These are phyloP conservation scores for Geotrypetes seraphini DNA, from an alignment of 2,797 vertebrate genomes.

Conservation along the genomic window DNA sequence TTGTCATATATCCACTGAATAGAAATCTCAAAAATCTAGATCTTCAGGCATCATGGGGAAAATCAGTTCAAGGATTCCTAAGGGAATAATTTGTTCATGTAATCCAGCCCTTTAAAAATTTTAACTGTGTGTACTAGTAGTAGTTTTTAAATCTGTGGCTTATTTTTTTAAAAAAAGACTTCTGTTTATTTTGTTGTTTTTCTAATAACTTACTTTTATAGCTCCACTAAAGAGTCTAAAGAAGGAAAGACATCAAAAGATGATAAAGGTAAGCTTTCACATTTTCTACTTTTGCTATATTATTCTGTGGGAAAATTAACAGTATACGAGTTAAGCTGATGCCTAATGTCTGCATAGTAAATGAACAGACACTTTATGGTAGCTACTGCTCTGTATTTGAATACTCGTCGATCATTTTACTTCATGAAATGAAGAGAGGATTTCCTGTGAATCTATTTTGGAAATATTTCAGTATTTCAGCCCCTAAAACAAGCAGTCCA, in stretches of 20 bases:
- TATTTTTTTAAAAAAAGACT: neutral
- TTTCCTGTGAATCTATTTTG: no score
- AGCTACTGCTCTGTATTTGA: no score
- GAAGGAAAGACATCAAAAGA: conserved; percentile 88
- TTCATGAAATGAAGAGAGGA: no score
- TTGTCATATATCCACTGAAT: conserved; percentile 86
- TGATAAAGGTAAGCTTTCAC: conserved; percentile 84
- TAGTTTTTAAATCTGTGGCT: conserved; percentile 11
- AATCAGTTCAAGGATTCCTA: conserved; percentile 88
- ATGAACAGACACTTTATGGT: no score
- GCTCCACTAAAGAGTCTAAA: conserved; percentile 87
- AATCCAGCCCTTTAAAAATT: conserved; percentile 55
- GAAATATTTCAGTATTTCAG: no score
- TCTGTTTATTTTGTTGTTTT: conserved; percentile 57
- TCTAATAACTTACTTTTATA: conserved; percentile 67
- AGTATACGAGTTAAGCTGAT: no score
- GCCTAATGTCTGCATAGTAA: no score
- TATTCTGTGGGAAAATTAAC: no score
- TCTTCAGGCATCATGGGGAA: conserved; percentile 87
- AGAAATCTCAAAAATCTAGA: conserved; percentile 93
- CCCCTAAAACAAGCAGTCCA: no score
- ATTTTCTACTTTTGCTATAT: no score
- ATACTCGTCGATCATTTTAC: no score
- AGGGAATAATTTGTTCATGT: conserved; percentile 79
- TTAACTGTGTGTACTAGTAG: conserved; percentile 48